These are phyloP conservation scores for Amphiprion clarkii DNA, from an alignment of 2,797 vertebrate species.

Conservation along the genomic window DNA sequence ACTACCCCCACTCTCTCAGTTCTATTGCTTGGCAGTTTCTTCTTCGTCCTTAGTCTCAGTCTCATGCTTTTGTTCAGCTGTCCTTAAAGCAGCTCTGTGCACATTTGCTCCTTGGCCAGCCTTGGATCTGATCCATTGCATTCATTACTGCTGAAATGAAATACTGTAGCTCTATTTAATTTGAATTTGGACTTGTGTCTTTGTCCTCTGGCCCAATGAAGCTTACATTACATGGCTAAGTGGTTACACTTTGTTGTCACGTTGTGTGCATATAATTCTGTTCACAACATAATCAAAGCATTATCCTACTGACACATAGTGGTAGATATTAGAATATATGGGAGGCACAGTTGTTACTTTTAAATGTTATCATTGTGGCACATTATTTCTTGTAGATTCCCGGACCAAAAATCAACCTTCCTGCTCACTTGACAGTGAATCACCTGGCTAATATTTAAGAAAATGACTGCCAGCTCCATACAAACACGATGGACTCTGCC, in stretches of 20 bases:
- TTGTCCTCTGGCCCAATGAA: conserved; percentile 6
- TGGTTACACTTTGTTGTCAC: background rate
- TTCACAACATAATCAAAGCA: background rate
- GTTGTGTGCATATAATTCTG: background rate
- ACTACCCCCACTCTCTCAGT: conserved; percentile 18
- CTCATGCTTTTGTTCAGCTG: conserved; percentile 54
- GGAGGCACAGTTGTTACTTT: background rate
- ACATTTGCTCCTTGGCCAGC: conserved; percentile 41
- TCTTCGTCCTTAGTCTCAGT: conserved; percentile 24
- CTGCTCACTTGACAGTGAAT: background rate
- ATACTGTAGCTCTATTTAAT: conserved; percentile 47
- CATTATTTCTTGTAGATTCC: background rate
- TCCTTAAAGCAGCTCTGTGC: conserved; percentile 44
- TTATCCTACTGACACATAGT: too few relatives aligned
- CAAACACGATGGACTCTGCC: background rate
- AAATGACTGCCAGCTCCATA: background rate
- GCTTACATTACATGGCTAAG: background rate
- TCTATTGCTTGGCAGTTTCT: conserved; percentile 42
- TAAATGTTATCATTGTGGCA: background rate
- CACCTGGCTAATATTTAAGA: background rate
- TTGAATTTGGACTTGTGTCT: conserved; percentile 40
- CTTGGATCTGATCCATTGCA: conserved; percentile 52
- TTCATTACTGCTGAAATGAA: conserved; percentile 58
- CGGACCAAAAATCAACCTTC: background rate
- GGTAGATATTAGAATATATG: background rate